These are phyloP conservation scores for Anastrepha ludens DNA, from an alignment of 1,140 invertebrate species.

Conservation along the genomic window DNA sequence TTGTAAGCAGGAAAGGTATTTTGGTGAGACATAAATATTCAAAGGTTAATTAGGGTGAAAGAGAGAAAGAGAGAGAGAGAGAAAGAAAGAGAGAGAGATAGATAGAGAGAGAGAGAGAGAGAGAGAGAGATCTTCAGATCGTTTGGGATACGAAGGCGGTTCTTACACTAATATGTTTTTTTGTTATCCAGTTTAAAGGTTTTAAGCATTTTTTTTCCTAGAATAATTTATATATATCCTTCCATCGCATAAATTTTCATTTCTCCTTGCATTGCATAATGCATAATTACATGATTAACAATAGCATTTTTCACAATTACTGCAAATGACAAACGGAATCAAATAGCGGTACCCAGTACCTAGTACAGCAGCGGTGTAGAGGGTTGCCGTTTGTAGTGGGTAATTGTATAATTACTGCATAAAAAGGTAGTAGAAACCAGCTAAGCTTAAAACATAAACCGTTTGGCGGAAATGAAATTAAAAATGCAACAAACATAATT, in stretches of 20 bases:
- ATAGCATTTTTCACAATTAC: slow-evolving; percentile 70
- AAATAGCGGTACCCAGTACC: slow-evolving; percentile 51
- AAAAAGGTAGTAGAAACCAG: slow-evolving; percentile 47
- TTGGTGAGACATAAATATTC: no score
- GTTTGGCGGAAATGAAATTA: slow-evolving; percentile 35
- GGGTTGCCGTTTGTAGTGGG: neutral
- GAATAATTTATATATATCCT: neutral
- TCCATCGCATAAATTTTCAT: neutral
- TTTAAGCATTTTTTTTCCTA: no score
- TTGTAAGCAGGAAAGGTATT: no score
- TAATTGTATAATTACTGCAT: slow-evolving; percentile 41
- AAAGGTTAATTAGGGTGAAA: no score
- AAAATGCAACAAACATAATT: slow-evolving; percentile 57
- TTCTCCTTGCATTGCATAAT: neutral
- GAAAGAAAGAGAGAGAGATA: no score
- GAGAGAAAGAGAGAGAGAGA: no score
- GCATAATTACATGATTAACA: slow-evolving; percentile 62
- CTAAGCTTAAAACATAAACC: slow-evolving; percentile 28
- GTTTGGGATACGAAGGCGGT: no score
- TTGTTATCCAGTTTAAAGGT: no score
- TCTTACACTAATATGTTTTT: no score
- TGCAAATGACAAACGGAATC: slow-evolving; percentile 36
- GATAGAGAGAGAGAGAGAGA: no score
- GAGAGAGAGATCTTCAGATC: no score
- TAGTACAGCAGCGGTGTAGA: neutral